phyloP scores from a whole-genome alignment of 2,113 vertebrate species.

The Perca schrenkii region DNA sequence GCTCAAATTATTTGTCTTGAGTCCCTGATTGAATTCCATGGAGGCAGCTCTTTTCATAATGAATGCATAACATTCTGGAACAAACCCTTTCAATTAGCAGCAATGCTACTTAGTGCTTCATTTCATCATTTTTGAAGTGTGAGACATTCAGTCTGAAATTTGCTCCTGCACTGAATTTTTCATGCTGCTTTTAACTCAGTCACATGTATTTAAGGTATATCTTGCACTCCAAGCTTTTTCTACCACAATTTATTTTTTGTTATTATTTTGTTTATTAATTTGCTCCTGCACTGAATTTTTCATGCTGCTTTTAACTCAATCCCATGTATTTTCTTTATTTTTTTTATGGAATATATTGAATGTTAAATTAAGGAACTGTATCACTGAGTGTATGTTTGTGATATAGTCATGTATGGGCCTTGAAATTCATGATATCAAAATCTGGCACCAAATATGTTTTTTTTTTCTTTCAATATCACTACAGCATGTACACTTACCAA shows the following conservation, averaged over 20 bases:
- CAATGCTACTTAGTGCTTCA: background rate
- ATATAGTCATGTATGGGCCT: background rate
- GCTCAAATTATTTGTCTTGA: conserved; percentile 26
- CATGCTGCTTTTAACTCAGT: background rate
- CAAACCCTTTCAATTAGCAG: conserved; percentile 35
- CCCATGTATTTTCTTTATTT: no score
- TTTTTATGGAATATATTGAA: background rate
- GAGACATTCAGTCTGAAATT: conserved; percentile 18
- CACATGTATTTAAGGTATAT: conserved; percentile 2
- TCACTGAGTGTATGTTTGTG: background rate
- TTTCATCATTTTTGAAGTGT: conserved; percentile 16
- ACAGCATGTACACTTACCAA: background rate
- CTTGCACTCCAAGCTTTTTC: background rate
- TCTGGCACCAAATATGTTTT: background rate
- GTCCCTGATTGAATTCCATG: background rate
- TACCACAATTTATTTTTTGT: background rate
- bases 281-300: no score
- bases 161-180: background rate
- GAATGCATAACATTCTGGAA: conserved; percentile 9
- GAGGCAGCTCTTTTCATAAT: background rate
- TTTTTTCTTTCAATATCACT: background rate
- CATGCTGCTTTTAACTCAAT: no score
- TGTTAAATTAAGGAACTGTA: background rate
- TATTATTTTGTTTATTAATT: no score
- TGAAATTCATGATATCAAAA: background rate